phyloP scores from a whole-genome alignment of 2,113 vertebrate species.

The Myxocyprinus asiaticus region DNA sequence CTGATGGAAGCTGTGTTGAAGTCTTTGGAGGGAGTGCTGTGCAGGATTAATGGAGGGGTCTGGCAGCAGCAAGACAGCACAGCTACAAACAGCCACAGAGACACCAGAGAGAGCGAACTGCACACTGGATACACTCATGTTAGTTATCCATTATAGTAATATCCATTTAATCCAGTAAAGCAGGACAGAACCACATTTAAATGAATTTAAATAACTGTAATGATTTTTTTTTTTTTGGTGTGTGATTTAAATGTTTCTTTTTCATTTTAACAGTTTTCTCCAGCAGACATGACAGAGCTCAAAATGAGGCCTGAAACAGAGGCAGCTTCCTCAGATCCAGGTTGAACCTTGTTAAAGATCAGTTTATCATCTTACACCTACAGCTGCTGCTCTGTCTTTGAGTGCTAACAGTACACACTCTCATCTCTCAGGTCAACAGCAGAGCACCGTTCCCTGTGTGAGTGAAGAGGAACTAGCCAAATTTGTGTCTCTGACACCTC shows the following conservation, averaged over 20 bases:
- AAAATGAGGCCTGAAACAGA: slow-evolving; percentile 45
- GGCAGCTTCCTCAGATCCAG: slow-evolving; percentile 44
- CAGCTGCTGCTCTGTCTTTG: too few species aligned
- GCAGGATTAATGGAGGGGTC: slow-evolving; percentile 59
- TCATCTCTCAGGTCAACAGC: slow-evolving; percentile 51
- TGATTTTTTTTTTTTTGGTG: too few species aligned
- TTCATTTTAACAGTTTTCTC: slow-evolving; percentile 53
- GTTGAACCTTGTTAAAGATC: not conserved
- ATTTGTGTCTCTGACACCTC: slow-evolving; percentile 74
- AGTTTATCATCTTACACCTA: too few species aligned
- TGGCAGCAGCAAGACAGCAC: slow-evolving; percentile 59
- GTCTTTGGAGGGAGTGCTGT: slow-evolving; percentile 68
- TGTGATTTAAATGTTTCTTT: not conserved
- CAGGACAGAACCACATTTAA: too few species aligned
- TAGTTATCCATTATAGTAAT: not conserved
- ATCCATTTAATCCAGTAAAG: too few species aligned
- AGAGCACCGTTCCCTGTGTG: slow-evolving; percentile 60
- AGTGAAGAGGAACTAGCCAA: slow-evolving; percentile 77
- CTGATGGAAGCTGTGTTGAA: slow-evolving; percentile 68
- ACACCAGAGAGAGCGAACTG: slow-evolving; percentile 52
- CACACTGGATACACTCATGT: slow-evolving; percentile 54
- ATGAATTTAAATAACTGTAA: too few species aligned
- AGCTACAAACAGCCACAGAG: slow-evolving; percentile 40
- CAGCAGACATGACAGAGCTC: slow-evolving; percentile 61
- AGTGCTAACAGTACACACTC: too few species aligned